phyloP scores from a whole-genome alignment of 2,888 invertebrate species.

The Acleris sparsana region DNA sequence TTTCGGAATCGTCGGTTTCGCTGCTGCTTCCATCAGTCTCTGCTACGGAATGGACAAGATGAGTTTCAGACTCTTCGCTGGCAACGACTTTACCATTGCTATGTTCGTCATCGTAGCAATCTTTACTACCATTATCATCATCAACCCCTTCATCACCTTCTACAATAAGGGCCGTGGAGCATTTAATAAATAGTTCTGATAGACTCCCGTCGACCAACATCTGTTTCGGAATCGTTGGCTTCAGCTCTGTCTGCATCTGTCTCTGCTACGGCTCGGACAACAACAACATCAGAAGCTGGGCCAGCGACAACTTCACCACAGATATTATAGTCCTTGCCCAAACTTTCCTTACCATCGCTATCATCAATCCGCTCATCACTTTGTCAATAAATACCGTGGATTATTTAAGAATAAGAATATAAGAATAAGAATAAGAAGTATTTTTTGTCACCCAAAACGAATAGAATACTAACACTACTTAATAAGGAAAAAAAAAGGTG shows the following conservation, averaged over 20 bases:
- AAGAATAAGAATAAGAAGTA: no score
- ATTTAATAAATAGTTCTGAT: conserved; percentile 17
- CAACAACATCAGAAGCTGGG: conserved; percentile 48
- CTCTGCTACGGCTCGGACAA: no score
- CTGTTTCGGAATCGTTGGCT: conserved; percentile 55
- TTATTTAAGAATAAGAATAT: no score
- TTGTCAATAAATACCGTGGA: conserved; percentile 46
- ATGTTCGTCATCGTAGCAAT: conserved; percentile 53
- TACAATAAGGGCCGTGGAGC: conserved; percentile 42
- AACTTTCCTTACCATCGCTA: conserved; percentile 50
- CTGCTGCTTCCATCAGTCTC: conserved; percentile 51
- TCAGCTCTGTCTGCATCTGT: conserved; percentile 48
- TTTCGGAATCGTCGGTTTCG: conserved; percentile 56
- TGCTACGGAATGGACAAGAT: conserved; percentile 61
- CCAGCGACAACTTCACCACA: conserved; percentile 45
- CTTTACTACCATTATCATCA: conserved; percentile 51
- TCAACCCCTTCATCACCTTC: conserved; percentile 57
- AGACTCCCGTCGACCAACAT: conserved; percentile 45
- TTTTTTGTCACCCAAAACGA: no score
- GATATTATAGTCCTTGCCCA: conserved; percentile 53
- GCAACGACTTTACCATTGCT: conserved; percentile 45
- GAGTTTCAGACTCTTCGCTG: conserved; percentile 51
- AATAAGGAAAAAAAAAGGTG: no score
- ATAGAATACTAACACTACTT: no score
- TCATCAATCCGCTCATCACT: conserved; percentile 55